A percentile compares a stretch with the other conserved stretches of the same genome.
These are phyloP conservation scores for Pseudochirops cupreus DNA, from an alignment of 2,797 vertebrate species.

Conservation along the genomic window DNA sequence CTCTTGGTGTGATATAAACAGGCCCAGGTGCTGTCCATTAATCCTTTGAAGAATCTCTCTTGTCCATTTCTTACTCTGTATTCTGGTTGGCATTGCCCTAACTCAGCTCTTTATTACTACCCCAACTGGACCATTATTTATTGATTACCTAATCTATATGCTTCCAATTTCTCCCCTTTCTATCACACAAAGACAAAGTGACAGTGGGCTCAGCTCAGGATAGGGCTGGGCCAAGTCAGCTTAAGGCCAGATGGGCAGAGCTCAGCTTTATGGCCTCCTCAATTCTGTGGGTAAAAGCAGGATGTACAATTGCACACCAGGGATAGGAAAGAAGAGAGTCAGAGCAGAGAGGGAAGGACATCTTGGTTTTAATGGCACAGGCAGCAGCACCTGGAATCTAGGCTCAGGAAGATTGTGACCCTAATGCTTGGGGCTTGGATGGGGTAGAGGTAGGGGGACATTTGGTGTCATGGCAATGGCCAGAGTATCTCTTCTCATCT, in stretches of 20 bases:
- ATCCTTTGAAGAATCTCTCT: neutral
- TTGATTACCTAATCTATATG: too few relatives aligned
- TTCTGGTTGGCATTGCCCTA: neutral
- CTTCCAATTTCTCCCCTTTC: neutral
- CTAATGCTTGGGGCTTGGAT: neutral
- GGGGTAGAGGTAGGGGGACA: neutral
- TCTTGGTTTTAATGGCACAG: neutral
- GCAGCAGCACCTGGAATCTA: neutral
- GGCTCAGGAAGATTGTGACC: neutral
- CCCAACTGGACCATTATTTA: neutral
- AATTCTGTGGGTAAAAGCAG: neutral
- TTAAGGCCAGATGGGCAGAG: neutral
- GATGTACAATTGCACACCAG: neutral
- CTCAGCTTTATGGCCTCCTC: neutral
- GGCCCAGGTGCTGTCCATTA: neutral
- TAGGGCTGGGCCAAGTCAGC: neutral
- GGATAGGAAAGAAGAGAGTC: neutral
- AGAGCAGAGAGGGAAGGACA: neutral
- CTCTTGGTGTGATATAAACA: neutral
- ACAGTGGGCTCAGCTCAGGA: neutral
- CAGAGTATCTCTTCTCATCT: neutral
- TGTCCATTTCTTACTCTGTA: neutral
- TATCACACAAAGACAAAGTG: neutral
- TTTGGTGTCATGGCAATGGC: neutral
- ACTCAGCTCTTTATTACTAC: neutral